Evolutionary conservation across 2,797 vertebrate genomes (phyloP), one percentile per base, ranked within the genome.

Genomic region (Cynodonichthys magdalenae): DNA sequence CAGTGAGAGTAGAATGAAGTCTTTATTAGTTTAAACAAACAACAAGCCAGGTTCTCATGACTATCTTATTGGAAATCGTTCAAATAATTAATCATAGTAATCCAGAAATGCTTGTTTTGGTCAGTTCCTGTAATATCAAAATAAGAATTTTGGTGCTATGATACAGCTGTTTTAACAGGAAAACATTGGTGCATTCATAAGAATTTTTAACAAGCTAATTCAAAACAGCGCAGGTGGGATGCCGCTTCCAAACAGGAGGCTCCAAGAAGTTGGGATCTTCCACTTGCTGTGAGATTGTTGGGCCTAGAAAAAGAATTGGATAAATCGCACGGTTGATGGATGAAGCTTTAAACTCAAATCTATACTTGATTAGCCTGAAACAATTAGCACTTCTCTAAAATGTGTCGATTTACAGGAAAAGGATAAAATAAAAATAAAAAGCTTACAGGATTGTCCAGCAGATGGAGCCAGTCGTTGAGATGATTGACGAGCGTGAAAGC

Each of bases 211-310:
- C 0, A 44, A 36, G 11, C 17, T 14, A 19, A 11, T 31, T 97
- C 86, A 99, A 86, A 97, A 99, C 45, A 99, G 90, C 0, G 95
- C 93, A 39, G 96, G 95, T 5, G 97, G 97, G 64, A 97, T 94
- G 12, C 96, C 95, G 0, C 84, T 96, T 61, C 98, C 98, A 63
- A 98, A 99, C 46, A 99, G 92, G 1, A 98, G 91, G 70, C 81
- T 94, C 98, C 98, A 99, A 4, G 98, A 99, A 49, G 93, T 86
- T 0, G 98, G 97, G 48, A 94, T 91, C 89, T 93, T 97, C 97
- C 97, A 99, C 0, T 86, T 92, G 15, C 29, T 41, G 20, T 90
- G 81, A 9, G 89, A 41, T n/a, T 75, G 56, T 63, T 81, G 70
- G 14, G 69, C 68, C 93, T 93, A 73, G 53, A 73, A 86, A 15